Evolutionary conservation across 2,888 invertebrate genomes (phyloP), one percentile per base, ranked within the genome.

Genomic region (Galeopsomyia nigrocyanea): DNA sequence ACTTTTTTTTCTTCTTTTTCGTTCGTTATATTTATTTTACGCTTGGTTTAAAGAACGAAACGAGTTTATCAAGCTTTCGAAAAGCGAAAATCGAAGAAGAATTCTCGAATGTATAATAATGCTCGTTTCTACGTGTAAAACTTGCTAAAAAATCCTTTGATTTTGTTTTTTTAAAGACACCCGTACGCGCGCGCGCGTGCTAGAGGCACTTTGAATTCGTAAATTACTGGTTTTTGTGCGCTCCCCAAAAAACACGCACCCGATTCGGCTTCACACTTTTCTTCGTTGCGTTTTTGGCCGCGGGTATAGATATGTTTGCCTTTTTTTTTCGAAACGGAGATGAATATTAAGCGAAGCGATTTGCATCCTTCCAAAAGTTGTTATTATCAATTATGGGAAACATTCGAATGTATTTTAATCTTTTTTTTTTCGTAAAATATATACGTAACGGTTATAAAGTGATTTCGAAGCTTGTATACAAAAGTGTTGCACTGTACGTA

Each of bases 171-270:
- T 51, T 60, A 39, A 3, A 7, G 31, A 39, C 3, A 17, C 22
- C 26, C 46, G 47, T 39, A 21, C 60, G n/a, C n/a, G 7, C 47
- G 19, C 31, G 56, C 68, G 17, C 9, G 21, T 51, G 2, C 39
- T 17, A 10, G 39, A 39, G 39, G 7, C 10, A 39, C 49, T 81
- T 79, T 78, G 82, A 83, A 84, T 84, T 83, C 77, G 79, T 73
- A 82, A 84, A 84, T 84, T 83, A 79, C 79, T 66, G 80, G 83
- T 82, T 82, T n/a, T n/a, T n/a, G n/a, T n/a, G n/a, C n/a, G n/a
- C n/a, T n/a, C n/a, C 77, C 77, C 77, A 79, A 79, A 80, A 79
- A 75, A 77, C 75, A 31, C 31, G 31, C 31, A 31, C 31, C 31
- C 3, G n/a, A n/a, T n/a, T 31, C 31, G 13, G 62, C 62, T 63